phyloP scores from a whole-genome alignment of 2,888 invertebrate genomes.

The Lepetodrilus schrolli region DNA sequence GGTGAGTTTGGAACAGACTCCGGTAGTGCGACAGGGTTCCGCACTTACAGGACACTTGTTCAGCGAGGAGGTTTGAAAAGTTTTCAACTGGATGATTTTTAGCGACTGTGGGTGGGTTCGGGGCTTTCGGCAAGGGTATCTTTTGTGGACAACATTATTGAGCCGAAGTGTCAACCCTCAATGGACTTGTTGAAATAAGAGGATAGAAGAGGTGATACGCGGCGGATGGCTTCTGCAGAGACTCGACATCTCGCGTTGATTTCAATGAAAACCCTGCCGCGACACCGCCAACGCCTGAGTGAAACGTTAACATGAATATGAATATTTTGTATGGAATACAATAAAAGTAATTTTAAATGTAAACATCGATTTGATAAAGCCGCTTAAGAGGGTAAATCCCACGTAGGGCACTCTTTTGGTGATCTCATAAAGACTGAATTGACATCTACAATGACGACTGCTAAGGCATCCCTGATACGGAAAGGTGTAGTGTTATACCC shows the following conservation, averaged over 20 bases:
- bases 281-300: not conserved
- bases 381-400: slow-evolving; percentile 2
- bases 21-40: not conserved
- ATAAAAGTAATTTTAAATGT: slow-evolving; percentile 26
- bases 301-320: slow-evolving; percentile 9
- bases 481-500: not conserved
- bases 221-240: not conserved
- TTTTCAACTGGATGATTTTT: not conserved
- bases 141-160: slow-evolving; percentile 19
- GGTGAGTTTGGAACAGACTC: not conserved
- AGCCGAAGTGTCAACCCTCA: slow-evolving; percentile 17
- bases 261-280: not conserved
- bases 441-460: not conserved
- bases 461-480: not conserved
- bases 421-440: not conserved
- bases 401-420: not conserved
- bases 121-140: not conserved
- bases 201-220: slow-evolving; percentile 13
- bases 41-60: slow-evolving; percentile 2
- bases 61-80: not conserved
- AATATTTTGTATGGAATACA: not conserved
- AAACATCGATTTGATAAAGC: slow-evolving; percentile 23
- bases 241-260: not conserved
- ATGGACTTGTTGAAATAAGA: slow-evolving; percentile 16
- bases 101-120: slow-evolving; percentile 12